These are phyloP conservation scores for Geotrypetes seraphini DNA, from an alignment of 2,797 vertebrate species.

Conservation along the genomic window DNA sequence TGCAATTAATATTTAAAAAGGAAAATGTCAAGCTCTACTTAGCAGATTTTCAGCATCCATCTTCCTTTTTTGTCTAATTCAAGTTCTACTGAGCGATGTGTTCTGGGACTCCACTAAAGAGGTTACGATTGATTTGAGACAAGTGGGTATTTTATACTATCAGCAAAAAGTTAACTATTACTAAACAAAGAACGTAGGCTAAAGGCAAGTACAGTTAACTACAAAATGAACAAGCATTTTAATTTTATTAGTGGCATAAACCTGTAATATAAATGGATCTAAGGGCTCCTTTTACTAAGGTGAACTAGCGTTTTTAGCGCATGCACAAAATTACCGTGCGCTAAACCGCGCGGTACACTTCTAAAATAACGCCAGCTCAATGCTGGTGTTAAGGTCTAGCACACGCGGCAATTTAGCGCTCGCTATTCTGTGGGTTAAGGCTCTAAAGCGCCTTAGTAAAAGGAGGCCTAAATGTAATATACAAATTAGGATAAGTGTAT, in stretches of 20 bases:
- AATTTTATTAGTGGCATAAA: background rate
- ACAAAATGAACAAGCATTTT: background rate
- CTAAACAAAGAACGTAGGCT: background rate
- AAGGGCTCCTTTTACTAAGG: too few species aligned
- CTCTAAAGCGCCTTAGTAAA: too few species aligned
- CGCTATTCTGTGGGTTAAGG: too few species aligned
- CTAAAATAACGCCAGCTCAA: too few species aligned
- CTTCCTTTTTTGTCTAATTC: slow-evolving; percentile 17
- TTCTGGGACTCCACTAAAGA: slow-evolving; percentile 20
- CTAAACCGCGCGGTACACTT: too few species aligned
- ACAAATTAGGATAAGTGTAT: background rate
- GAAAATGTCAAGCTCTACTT: slow-evolving; percentile 41
- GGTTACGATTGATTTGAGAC: slow-evolving; percentile 23
- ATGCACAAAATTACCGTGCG: too few species aligned
- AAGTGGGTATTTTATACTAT: slow-evolving; percentile 31
- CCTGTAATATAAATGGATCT: background rate
- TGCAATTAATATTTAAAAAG: slow-evolving; percentile 54
- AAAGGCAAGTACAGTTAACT: slow-evolving; percentile 4
- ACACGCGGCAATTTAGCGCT: too few species aligned
- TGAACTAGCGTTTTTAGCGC: too few species aligned
- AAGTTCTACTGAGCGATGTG: slow-evolving; percentile 27
- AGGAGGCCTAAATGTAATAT: background rate
- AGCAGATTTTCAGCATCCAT: slow-evolving; percentile 29
- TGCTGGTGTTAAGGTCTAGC: too few species aligned
- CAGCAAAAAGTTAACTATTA: background rate